Evolutionary conservation across 2,797 vertebrate genomes (phyloP), one percentile per base, ranked within the genome.

Genomic region (Centroberyx gerrardi): DNA sequence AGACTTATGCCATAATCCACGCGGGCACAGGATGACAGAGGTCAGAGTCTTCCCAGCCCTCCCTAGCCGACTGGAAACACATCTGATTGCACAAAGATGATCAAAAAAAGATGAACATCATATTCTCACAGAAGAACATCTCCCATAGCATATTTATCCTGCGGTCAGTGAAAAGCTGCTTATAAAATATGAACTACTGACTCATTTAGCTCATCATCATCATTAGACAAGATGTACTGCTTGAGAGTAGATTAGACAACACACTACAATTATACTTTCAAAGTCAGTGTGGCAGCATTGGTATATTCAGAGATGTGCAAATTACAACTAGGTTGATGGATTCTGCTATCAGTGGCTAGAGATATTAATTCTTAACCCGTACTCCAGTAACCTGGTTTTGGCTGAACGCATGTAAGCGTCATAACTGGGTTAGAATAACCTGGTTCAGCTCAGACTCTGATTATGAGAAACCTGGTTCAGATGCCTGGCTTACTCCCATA

Each of bases 1-100:
- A 38, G 0, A 69, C 17, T 29, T 62, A 62, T 69, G 48, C 78
- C 76, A 67, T 78, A 78, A 83, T 71, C 58, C 62, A 62, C 56
- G 49, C 46, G 62, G 62, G 53, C 68, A 8, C 31, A 66, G 55
- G 48, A 66, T 58, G 56, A 27, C 64, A 69, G 29, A 51, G 27
- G 68, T 18, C 12, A 33, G 44, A 31, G 67, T 74, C 83, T 65
- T n/a, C 33, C 28, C 65, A 62, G 22, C n/a, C 13, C 42, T 65
- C 27, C 5, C 68, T 54, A 52, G 46, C 38, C 56, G 69, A 74
- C 8, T 15, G 59, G 31, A 77, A 58, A 79, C 22, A 36, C 4
- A 64, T 80, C 54, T 76, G 46, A 74, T 59, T 71, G 29, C 46
- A 15, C 36, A 54, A 49, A 62, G 48, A 31, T 49, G 51, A n/a